Evolutionary conservation across 2,888 invertebrate genomes (phyloP), one percentile per base, ranked within the genome.

Genomic region (Cryptus viduatorius): DNA sequence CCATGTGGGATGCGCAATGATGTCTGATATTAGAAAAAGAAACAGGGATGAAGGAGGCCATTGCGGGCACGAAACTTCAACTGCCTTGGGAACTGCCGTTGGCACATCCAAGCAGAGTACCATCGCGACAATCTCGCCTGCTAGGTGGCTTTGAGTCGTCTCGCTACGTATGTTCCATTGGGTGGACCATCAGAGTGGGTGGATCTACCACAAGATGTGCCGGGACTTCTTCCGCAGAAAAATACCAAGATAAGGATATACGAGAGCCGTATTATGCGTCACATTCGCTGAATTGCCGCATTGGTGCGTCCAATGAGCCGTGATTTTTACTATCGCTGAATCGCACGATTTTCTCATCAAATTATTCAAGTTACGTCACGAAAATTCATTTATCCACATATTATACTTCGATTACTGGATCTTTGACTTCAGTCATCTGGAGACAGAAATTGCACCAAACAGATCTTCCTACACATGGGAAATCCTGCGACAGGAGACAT

Each of bases 21-120:
- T 91, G 90, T 86, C 88, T 89, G 91, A 92, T 92, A 92, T 92
- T 92, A 92, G 92, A 90, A 90, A 81, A 82, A 85, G 24, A 53
- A 79, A 79, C 72, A 31, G 73, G 73, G 64, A 68, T 68, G 64
- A 24, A n/a, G 31, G 68, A 53, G 77, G 53, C 73, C 80, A 73
- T 67, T 31, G 77, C 61, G 72, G 56, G 67, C 42, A 67, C 24
- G 44, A 64, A 80, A 73, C 31, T 84, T 80, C 16, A 48, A 48
- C 48, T n/a, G 53, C 61, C 64, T 69, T 56, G 46, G 69, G 77
- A 80, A 84, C 48, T 80, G 44, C 73, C 61, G 67, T 77, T 64
- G 71, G 80, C 69, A 64, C 65, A 69, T 44, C 50, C 46, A 50
- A 53, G 61, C 77, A 46, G 46, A 69, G 61, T 44, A 48, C 19